Percentiles rank a stretch among this genome's conserved stretches.
Evolutionary conservation across 2,888 invertebrate species (phyloP).

Genomic region (Galerucella nymphaeae): DNA sequence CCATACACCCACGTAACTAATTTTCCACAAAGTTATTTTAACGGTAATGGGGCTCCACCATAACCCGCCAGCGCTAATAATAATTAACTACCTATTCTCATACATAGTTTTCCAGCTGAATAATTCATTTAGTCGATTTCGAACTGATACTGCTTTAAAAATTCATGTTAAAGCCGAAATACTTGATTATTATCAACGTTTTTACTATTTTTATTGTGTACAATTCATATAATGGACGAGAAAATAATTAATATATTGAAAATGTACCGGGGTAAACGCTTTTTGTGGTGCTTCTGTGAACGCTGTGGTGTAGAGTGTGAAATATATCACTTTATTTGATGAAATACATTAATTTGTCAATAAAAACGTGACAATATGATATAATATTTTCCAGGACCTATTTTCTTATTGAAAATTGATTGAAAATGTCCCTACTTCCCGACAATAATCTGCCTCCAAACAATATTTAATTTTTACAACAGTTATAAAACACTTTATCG

Average conservation of each 20-base stretch:
- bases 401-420: too few species aligned
- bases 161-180: neutral
- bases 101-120: conserved; percentile 12
- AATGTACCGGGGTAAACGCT: neutral
- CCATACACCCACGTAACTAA: conserved; percentile 17
- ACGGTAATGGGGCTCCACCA: conserved; percentile 14
- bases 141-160: neutral
- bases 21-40: conserved; percentile 15
- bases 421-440: neutral
- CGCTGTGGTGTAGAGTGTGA: too few species aligned
- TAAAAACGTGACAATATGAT: too few species aligned
- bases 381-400: too few species aligned
- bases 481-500: conserved; percentile 35
- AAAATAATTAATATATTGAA: neutral
- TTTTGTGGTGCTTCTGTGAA: too few species aligned
- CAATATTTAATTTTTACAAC: conserved; percentile 33
- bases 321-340: too few species aligned
- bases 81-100: conserved; percentile 15
- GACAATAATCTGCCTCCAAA: conserved; percentile 13
- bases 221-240: neutral
- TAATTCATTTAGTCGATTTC: conserved; percentile 5
- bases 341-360: neutral
- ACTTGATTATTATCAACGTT: neutral
- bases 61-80: conserved; percentile 13
- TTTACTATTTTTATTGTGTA: neutral